Conservation (phyloP, 2,797 vertebrate genomes). For the Falco peregrinus region DNA sequence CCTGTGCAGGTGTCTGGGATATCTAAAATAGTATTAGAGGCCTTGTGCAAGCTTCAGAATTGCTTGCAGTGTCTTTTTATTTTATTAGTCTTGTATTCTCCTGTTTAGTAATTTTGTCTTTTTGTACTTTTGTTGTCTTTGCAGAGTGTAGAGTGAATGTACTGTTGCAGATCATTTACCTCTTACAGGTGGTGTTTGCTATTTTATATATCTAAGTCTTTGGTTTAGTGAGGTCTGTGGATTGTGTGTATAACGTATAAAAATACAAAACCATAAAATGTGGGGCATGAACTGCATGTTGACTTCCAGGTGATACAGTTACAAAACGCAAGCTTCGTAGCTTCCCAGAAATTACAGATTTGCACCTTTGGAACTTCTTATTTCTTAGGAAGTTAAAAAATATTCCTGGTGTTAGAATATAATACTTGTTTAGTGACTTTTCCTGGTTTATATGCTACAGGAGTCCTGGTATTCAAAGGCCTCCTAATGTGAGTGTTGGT, state of each 20-base stretch:
- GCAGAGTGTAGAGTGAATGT: neutral
- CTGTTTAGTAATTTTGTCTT: neutral
- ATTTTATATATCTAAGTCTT: neutral
- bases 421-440: neutral
- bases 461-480: neutral
- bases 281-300: neutral
- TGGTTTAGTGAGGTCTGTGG: neutral
- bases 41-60: neutral
- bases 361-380: neutral
- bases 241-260: neutral
- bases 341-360: neutral
- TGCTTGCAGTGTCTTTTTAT: neutral
- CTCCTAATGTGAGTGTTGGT: neutral
- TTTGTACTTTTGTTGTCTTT: neutral
- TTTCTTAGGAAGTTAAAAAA: neutral
- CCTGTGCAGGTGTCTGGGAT: neutral
- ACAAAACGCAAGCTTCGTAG: neutral
- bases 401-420: neutral
- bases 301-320: neutral
- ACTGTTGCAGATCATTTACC: neutral
- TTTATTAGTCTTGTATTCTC: neutral
- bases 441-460: neutral
- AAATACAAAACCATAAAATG: neutral
- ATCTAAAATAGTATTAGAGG: neutral
- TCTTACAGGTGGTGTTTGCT: neutral